Evolutionary conservation across 2,888 invertebrate species (phyloP), one percentile per base, ranked within the genome.

Genomic region (Reticulitermes lucifugus): DNA sequence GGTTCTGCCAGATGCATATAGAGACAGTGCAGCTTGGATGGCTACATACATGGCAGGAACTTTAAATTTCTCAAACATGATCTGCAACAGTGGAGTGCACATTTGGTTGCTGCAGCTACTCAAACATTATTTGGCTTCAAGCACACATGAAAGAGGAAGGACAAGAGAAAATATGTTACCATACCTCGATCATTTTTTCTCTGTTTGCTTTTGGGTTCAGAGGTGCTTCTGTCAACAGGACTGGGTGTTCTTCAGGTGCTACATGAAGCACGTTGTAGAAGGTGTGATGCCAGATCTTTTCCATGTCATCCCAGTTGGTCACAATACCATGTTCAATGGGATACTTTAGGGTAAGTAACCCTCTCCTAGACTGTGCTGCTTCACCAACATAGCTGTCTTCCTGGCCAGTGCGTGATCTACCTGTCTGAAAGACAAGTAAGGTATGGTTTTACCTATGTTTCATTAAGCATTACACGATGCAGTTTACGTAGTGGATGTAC

Each of bases 241-340:
- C 96, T 88, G 97, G 97, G 92, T 97, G 97, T 91, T 97, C 97
- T 91, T 97, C 90, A 84, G 90, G 91, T 90, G 92, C 94, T 79
- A 91, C 98, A 92, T 98, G 95, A 90, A 98, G 94, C 92, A 98
- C 98, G 91, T 98, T 98, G 96, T 98, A 98, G 95, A 98, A 98
- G 90, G 98, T 98, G 93, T 98, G 98, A 92, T 98, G 98, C 98
- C 98, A 98, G 93, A 98, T 98, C 93, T 98, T 98, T 93, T 98
- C 98, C 98, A 98, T 98, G 90, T 98, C 98, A 90, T 98, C 98
- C 98, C 98, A 98, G 94, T 98, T 98, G 92, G 98, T 98, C 90
- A 98, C 97, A 92, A 98, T 98, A 89, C 98, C 98, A 93, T 98
- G 98, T 92, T 98, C 98, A 91, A 98, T 98, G 90, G 98, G 98